Evolutionary conservation across 2,797 vertebrate genomes (phyloP).

Genomic region (Chromobotia macracanthus): DNA sequence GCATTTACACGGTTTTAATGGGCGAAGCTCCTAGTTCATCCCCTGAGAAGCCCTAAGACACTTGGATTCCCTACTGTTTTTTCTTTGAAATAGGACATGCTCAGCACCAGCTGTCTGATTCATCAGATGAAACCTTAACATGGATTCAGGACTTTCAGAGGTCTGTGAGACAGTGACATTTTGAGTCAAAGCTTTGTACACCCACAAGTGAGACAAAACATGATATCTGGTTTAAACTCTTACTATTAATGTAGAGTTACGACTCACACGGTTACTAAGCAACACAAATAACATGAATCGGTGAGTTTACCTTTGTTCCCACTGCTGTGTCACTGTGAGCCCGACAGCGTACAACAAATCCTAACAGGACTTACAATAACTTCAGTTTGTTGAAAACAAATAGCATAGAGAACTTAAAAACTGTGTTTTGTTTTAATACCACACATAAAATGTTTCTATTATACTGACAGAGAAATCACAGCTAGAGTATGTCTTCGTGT

Average conservation of each 20-base stretch:
- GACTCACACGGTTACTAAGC: background rate
- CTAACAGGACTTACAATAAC: background rate
- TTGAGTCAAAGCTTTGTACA: constrained; percentile 10
- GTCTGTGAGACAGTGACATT: background rate
- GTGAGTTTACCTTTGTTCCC: constrained; percentile 4
- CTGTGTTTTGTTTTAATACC: no score
- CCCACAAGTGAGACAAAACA: constrained; percentile 8
- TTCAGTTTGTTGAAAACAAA: constrained; percentile 8
- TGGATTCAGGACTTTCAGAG: background rate
- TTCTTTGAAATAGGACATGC: no score
- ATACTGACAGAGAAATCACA: background rate
- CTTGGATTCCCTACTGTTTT: background rate
- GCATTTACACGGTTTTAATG: background rate
- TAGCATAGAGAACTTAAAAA: background rate
- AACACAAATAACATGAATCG: constrained; percentile 4
- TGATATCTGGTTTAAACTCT: constrained; percentile 5
- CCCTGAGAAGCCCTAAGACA: background rate
- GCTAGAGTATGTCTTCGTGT: background rate
- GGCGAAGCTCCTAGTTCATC: background rate
- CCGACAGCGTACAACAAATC: background rate
- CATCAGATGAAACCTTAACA: background rate
- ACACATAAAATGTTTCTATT: background rate
- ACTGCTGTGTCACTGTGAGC: background rate
- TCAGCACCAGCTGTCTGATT: no score
- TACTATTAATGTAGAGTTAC: background rate